Evolutionary conservation across 2,888 invertebrate genomes (phyloP), one percentile per base, ranked within the genome.

Genomic region (Eueremaeus valkanovi): DNA sequence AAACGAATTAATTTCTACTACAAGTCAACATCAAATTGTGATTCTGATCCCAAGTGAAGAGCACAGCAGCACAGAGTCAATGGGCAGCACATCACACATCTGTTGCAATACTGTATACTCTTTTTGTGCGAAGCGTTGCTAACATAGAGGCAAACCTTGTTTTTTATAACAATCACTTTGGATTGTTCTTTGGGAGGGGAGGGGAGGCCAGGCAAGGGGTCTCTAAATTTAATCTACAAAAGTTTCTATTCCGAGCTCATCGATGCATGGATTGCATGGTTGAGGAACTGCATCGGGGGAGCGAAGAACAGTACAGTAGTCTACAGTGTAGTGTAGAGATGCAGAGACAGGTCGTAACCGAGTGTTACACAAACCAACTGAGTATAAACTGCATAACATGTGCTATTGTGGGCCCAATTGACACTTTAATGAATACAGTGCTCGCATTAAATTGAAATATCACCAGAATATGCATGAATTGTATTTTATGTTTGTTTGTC

Each of bases 71-170:
- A n/a, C n/a, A 24, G 45, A 70, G 70, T 70, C 70, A 70, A 70
- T 70, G 70, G 70, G 70, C 70, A 45, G 18, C 63, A 63, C 63
- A 49, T 49, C n/a, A 58, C 58, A 58, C 58, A 70, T 70, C 70
- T 70, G 70, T 70, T 70, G 70, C 70, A 45, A 40, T 36, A 36
- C 63, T 66, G 29, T n/a, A n/a, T n/a, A n/a, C n/a, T n/a, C n/a
- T n/a, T n/a, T 70, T 70, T 27, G 70, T 45, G 42, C 24, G 27
- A 70, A 70, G 70, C 70, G 70, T 70, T 42, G 40, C 70, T 70
- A 70, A 70, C 70, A 70, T 45, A 70, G 70, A 70, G 70, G 70
- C 70, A 45, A 70, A 70, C 42, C 70, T 70, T 70, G 70, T 70
- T 70, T 70, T 70, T 70, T 70, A 70, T 36, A 70, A 70, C 45